A percentile compares a stretch with the other conserved stretches of the same genome.
phyloP scores from a whole-genome alignment of 2,113 vertebrate genomes.

The Scophthalmus maximus region DNA sequence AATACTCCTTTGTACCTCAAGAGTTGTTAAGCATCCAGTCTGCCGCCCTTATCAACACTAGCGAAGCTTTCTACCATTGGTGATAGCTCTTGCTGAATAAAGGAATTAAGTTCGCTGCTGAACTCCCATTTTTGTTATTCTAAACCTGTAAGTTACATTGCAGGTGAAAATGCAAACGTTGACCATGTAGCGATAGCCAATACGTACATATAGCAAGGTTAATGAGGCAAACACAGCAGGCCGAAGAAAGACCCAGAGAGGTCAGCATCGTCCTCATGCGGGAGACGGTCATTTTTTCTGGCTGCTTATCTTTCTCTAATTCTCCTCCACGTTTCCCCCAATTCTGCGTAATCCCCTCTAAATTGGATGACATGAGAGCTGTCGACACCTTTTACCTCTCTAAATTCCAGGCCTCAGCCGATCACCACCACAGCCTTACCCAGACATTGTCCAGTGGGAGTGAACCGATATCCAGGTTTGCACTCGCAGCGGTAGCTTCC shows the following conservation, averaged over 20 bases:
- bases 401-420: background rate
- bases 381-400: slow-evolving; percentile 1
- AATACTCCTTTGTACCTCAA: background rate
- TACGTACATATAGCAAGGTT: background rate
- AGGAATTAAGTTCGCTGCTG: no score
- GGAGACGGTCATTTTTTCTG: slow-evolving; percentile 14
- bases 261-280: background rate
- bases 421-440: slow-evolving; percentile 80
- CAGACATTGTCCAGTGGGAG: slow-evolving; percentile 89
- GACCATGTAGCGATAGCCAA: no score
- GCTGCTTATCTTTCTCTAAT: slow-evolving; percentile 34
- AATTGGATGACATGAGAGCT: background rate
- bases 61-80: background rate
- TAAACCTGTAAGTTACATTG: no score
- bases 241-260: slow-evolving; percentile 13
- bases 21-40: no score
- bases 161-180: no score
- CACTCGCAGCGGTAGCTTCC: slow-evolving; percentile 97
- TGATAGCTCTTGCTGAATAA: background rate
- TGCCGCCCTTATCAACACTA: no score
- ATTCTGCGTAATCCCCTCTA: slow-evolving; percentile 21
- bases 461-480: slow-evolving; percentile 93
- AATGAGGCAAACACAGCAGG: slow-evolving; percentile 1
- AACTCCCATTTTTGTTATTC: no score
- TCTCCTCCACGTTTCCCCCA: slow-evolving; percentile 24